Conservation (phyloP, 64 coral and sea anemone species). For the Anthopleura sola region DNA sequence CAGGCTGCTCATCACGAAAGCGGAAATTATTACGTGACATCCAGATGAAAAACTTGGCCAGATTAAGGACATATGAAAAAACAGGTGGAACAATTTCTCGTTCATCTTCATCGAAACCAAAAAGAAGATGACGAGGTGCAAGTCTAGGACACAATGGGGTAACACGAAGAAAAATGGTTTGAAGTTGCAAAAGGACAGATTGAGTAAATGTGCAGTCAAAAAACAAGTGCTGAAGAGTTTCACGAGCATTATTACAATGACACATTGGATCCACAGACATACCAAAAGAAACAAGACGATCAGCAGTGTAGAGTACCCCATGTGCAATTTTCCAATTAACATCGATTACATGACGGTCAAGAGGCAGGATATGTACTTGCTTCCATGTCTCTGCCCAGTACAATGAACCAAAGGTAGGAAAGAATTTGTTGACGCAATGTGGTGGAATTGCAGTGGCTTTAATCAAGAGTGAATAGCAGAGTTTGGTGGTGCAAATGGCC, state of each 20-base stretch:
- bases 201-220: not conserved
- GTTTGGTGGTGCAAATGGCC: not conserved
- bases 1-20: not conserved
- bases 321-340: slow-evolving; percentile 44
- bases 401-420: not conserved
- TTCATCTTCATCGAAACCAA: not conserved
- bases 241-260: not conserved
- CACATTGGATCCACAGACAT: not conserved
- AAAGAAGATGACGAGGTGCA: not conserved
- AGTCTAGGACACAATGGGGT: not conserved
- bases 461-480: not conserved
- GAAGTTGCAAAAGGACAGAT: not conserved
- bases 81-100: not conserved
- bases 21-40: not conserved
- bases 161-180: not conserved
- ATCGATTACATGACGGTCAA: not conserved
- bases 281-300: slow-evolving; percentile 11
- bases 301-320: slow-evolving; percentile 36
- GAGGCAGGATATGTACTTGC: not conserved
- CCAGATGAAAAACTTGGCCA: not conserved
- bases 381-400: slow-evolving; percentile 19
- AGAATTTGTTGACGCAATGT: slow-evolving; percentile 21
- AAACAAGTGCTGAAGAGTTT: not conserved
- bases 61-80: not conserved
- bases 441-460: not conserved